Evolutionary conservation across 2,113 vertebrate genomes (phyloP).

Genomic region (Zootoca vivipara): DNA sequence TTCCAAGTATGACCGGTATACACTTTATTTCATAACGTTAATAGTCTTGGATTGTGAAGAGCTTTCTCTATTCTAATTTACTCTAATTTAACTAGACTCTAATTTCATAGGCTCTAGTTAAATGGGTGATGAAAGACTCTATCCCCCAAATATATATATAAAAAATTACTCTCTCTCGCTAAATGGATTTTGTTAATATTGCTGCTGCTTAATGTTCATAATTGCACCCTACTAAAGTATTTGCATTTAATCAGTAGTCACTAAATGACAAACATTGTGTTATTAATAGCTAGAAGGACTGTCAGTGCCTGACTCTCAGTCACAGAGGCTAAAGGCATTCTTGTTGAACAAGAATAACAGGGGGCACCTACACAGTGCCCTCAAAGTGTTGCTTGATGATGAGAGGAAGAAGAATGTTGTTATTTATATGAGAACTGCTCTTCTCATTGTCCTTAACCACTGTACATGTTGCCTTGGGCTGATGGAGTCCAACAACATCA

Average conservation of each 20-base stretch:
- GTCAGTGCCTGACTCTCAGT: neutral
- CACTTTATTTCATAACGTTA: neutral
- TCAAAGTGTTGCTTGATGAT: too few species aligned
- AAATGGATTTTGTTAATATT: slow-evolving; percentile 44
- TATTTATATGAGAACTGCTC: too few species aligned
- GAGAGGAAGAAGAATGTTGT: too few species aligned
- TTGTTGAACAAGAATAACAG: neutral
- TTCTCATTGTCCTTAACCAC: too few species aligned
- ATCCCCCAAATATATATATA: neutral
- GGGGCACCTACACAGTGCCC: too few species aligned
- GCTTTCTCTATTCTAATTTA: slow-evolving; percentile 5
- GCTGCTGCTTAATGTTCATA: slow-evolving; percentile 29
- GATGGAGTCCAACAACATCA: too few species aligned
- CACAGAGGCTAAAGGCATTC: neutral
- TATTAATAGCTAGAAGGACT: slow-evolving; percentile 28
- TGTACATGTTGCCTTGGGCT: too few species aligned
- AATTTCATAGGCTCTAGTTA: slow-evolving; percentile 34
- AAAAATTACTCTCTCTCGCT: slow-evolving; percentile 11
- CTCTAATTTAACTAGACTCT: neutral
- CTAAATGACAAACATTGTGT: slow-evolving; percentile 31
- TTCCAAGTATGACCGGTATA: neutral
- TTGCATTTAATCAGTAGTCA: slow-evolving; percentile 36
- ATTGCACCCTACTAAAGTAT: slow-evolving; percentile 49
- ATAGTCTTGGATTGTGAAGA: neutral
- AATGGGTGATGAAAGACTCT: slow-evolving; percentile 36